Percentiles rank a stretch among this genome's conserved stretches.
These are phyloP conservation scores for Polyodon spathula DNA, from an alignment of 2,113 vertebrate genomes.

Conservation along the genomic window DNA sequence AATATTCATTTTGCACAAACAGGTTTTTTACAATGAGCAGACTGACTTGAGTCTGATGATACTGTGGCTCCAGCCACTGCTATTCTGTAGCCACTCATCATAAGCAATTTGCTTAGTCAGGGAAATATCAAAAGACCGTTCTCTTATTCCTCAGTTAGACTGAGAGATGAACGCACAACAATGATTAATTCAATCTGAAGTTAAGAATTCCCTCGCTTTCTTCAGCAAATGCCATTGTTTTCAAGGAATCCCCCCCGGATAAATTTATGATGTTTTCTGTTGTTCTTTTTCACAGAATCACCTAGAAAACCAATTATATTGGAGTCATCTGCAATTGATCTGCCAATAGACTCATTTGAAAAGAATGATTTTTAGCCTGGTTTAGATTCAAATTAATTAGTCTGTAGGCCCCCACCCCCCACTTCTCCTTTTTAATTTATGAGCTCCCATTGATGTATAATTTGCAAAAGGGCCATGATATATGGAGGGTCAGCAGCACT, in stretches of 20 bases:
- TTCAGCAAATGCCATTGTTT: too few species aligned
- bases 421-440: neutral
- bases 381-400: slow-evolving; percentile 13
- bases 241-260: too few species aligned
- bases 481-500: neutral
- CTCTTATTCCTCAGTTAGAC: slow-evolving; percentile 3
- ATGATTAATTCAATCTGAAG: neutral
- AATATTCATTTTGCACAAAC: too few species aligned
- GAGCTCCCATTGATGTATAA: neutral
- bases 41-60: too few species aligned
- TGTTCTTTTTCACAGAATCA: too few species aligned
- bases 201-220: neutral
- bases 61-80: neutral
- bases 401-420: neutral
- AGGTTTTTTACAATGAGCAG: too few species aligned
- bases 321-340: neutral
- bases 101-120: slow-evolving; percentile 17
- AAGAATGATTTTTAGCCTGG: slow-evolving; percentile 7
- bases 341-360: slow-evolving; percentile 8
- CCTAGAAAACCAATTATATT: too few species aligned
- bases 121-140: slow-evolving; percentile 10
- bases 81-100: neutral
- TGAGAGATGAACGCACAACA: slow-evolving; percentile 10
- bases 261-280: too few species aligned
- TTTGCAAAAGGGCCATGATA: neutral